Percentiles rank a stretch among this genome's conserved stretches.
phyloP scores from a whole-genome alignment of 2,797 vertebrate species.

The Bovichtus variegatus region DNA sequence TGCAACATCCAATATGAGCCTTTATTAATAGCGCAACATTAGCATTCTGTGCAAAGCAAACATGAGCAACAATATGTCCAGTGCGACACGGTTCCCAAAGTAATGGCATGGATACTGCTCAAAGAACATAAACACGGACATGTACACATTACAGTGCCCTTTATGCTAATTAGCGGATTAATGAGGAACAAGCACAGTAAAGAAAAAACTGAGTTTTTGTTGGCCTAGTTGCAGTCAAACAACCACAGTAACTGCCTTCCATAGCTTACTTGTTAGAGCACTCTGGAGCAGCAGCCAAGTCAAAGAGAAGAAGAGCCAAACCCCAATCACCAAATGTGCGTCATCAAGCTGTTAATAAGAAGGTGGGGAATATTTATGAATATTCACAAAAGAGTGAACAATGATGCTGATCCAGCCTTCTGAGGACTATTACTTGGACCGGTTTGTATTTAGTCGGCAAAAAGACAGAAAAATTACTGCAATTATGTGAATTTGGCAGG shows the following conservation, averaged over 20 bases:
- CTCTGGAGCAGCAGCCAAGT: conserved; percentile 31
- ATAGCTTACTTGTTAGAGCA: neutral
- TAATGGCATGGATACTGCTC: neutral
- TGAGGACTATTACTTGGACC: conserved; percentile 39
- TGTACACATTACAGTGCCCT: neutral
- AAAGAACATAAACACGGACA: neutral
- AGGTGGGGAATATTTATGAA: conserved; percentile 49
- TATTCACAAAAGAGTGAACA: conserved; percentile 53
- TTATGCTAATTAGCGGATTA: conserved; percentile 7
- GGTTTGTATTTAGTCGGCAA: conserved; percentile 43
- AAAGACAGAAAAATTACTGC: conserved; percentile 52
- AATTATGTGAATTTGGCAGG: conserved; percentile 67
- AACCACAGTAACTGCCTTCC: conserved; percentile 5
- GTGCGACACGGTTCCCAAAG: neutral
- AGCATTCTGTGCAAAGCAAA: neutral
- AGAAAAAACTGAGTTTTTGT: neutral
- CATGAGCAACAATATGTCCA: neutral
- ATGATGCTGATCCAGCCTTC: conserved; percentile 42
- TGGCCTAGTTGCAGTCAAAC: conserved; percentile 4
- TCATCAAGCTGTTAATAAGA: conserved; percentile 53
- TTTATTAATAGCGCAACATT: conserved; percentile 3
- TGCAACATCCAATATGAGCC: neutral
- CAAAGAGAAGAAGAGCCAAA: conserved; percentile 56
- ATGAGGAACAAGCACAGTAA: conserved; percentile 1
- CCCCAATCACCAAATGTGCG: conserved; percentile 67